A percentile compares a stretch with the other conserved stretches of the same genome.
These are phyloP conservation scores for Halisarca cf. caerulea DNA, from an alignment of 37 sponge, comb jelly and placozoan species.

Conservation along the genomic window DNA sequence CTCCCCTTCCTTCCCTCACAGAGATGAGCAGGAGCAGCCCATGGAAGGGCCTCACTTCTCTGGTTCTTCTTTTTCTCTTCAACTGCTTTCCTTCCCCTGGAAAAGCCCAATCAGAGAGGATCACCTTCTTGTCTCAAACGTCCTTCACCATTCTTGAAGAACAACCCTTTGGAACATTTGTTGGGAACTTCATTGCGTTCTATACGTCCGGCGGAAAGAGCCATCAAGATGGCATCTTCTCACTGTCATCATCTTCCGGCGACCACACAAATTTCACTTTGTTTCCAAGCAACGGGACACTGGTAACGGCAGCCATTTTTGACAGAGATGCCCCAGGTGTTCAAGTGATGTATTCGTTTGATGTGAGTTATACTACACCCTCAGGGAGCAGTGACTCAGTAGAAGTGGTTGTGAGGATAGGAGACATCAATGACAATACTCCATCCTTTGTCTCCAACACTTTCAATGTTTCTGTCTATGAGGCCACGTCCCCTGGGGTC, in stretches of 20 bases:
- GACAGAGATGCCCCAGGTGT: conserved; percentile 35
- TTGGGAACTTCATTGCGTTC: conserved; percentile 1
- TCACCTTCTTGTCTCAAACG: too few relatives aligned
- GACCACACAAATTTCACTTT: conserved; percentile 45
- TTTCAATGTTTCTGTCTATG: conserved; percentile 28
- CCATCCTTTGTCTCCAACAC: conserved; percentile 40
- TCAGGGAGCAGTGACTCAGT: background rate
- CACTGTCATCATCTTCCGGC: conserved; percentile 29
- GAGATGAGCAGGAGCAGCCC: too few relatives aligned
- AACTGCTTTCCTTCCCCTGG: too few relatives aligned
- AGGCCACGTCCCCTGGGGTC: conserved; percentile 25
- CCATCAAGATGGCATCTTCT: conserved; percentile 23
- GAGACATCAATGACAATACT: conserved; percentile 65
- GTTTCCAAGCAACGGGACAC: conserved; percentile 15
- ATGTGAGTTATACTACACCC: conserved; percentile 38
- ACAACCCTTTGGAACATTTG: conserved; percentile 44
- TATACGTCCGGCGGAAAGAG: background rate
- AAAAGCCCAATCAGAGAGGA: too few relatives aligned
- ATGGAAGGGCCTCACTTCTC: too few relatives aligned
- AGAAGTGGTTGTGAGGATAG: background rate
- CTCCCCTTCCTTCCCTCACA: too few relatives aligned
- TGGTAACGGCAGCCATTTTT: conserved; percentile 28
- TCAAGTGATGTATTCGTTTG: conserved; percentile 22
- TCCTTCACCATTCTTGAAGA: conserved; percentile 7
- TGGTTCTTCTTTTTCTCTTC: too few relatives aligned